Conservation (phyloP, 2,113 vertebrate species). For the Rafetus swinhoei region DNA sequence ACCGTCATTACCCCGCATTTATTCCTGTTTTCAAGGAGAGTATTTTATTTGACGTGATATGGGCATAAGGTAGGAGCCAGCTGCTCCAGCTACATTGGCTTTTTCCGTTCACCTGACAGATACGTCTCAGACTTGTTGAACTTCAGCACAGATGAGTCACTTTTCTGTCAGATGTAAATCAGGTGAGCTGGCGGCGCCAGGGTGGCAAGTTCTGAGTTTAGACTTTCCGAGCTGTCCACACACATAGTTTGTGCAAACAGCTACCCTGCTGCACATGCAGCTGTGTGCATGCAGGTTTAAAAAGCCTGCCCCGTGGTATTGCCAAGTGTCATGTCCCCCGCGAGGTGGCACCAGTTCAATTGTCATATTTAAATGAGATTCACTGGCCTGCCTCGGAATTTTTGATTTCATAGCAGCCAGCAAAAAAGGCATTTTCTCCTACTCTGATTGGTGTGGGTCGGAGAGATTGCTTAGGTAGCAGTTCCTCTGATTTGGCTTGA, state of each 20-base stretch:
- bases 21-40: not conserved
- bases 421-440: not conserved
- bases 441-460: not conserved
- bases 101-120: not conserved
- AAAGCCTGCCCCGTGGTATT: not conserved
- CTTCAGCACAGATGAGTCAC: conserved; percentile 43
- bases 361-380: not conserved
- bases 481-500: not conserved
- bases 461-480: not conserved
- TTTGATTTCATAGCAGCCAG: not conserved
- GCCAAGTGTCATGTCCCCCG: not conserved
- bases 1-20: conserved; percentile 1
- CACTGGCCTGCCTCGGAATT: accelerated
- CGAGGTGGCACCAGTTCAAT: not conserved
- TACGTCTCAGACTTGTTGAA: conserved; percentile 23
- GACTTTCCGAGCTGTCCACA: not conserved
- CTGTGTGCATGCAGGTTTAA: not conserved
- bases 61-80: not conserved
- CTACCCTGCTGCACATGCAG: not conserved
- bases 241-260: not conserved
- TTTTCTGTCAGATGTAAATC: not conserved
- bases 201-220: not conserved
- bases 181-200: conserved; percentile 26
- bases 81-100: conserved; percentile 17
- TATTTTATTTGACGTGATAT: not conserved